Conservation (phyloP, 2,888 invertebrate genomes). For the Autographa gamma region DNA sequence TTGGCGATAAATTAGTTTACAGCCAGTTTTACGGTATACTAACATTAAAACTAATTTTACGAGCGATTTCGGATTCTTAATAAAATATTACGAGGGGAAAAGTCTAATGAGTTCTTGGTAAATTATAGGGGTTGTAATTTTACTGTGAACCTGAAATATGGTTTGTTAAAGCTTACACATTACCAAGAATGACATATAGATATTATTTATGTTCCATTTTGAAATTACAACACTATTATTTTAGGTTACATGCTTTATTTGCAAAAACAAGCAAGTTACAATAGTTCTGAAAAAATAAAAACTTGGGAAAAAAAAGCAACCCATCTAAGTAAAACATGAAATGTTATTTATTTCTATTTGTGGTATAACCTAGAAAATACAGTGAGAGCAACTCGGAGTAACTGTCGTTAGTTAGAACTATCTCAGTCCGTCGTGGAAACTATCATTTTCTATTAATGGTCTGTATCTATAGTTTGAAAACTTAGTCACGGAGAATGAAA, state of each 20-base stretch:
- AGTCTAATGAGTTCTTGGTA: conserved; percentile 42
- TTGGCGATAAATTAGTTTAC: conserved; percentile 51
- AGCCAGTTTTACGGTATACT: conserved; percentile 42
- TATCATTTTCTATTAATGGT: not conserved
- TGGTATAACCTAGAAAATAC: not conserved
- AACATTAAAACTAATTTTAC: conserved; percentile 58
- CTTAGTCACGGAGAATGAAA: not conserved
- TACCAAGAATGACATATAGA: not conserved
- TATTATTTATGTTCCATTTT: conserved; percentile 2
- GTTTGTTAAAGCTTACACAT: not conserved
- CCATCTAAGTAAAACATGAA: not conserved
- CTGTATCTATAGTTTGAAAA: not conserved
- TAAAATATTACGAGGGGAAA: conserved; percentile 26
- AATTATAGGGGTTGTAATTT: conserved; percentile 39
- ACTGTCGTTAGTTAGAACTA: conserved; percentile 1
- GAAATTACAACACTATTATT: not conserved
- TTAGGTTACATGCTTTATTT: not conserved
- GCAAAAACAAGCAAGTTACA: too few species aligned
- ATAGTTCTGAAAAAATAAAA: not conserved
- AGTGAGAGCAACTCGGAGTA: not conserved
- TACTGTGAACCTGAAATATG: conserved; percentile 17
- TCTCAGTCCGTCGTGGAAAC: conserved; percentile 1
- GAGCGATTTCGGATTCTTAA: conserved; percentile 56
- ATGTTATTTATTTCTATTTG: conserved; percentile 1
- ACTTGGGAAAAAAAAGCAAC: not conserved